These are phyloP conservation scores for Ptychobarbus kaznakovi DNA, from an alignment of 2,797 vertebrate genomes.

Conservation along the genomic window DNA sequence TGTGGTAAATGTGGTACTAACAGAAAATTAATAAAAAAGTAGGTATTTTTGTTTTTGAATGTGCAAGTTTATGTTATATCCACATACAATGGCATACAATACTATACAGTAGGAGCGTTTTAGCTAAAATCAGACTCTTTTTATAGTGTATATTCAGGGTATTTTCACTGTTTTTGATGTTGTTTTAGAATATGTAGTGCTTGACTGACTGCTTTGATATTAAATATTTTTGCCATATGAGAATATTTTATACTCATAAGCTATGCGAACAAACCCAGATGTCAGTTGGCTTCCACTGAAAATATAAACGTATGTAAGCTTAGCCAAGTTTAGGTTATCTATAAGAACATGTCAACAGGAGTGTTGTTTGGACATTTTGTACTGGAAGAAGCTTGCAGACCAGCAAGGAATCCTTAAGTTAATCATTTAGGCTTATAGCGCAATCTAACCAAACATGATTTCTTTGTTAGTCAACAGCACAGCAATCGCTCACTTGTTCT, in stretches of 20 bases:
- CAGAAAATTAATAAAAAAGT: not conserved
- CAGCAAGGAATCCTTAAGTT: constrained; percentile 10
- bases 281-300: not conserved
- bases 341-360: constrained; percentile 9
- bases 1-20: not conserved
- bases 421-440: constrained; percentile 9
- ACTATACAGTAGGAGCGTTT: not conserved
- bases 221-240: not conserved
- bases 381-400: not conserved
- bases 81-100: not conserved
- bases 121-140: not conserved
- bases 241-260: not conserved
- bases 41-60: not conserved
- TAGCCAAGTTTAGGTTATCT: not conserved
- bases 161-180: not conserved
- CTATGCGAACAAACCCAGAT: constrained; percentile 14
- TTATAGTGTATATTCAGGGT: not conserved
- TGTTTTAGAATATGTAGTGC: not conserved
- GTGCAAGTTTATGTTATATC: not conserved
- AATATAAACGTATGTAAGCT: not conserved
- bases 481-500: constrained; percentile 26
- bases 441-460: constrained; percentile 37
- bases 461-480: constrained; percentile 24
- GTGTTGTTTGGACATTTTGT: not conserved
- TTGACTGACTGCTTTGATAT: not conserved